Evolutionary conservation across 2,113 vertebrate genomes (phyloP), one percentile per base, ranked within the genome.

Genomic region (Barbus barbus): DNA sequence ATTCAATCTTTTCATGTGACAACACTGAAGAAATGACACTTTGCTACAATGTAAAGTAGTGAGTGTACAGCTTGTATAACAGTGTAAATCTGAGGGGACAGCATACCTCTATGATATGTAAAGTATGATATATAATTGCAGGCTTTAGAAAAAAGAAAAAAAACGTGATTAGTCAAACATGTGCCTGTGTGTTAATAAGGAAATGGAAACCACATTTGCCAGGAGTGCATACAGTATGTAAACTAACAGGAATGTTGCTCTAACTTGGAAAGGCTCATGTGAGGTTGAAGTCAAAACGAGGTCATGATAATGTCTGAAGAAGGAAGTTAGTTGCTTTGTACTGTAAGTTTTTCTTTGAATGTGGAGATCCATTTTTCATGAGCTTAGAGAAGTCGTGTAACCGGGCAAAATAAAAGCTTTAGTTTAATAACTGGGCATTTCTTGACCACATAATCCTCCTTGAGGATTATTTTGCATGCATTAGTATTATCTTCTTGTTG

Each of bases 381-480:
- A 79, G 51, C 48, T 61, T 46, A 28, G 38, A 44, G 28, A 81
- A 67, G 60, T 81, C 36, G 78, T 33, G 61, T 51, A 81, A 60
- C 18, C 33, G 14, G 53, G 26, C 51, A 44, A 46, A 83, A 76
- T 36, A 79, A 76, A 78, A 72, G 61, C 36, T 84, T 71, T 31
- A 58, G 76, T 16, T 73, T 84, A 63, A 58, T 71, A 79, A 79
- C 75, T 58, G 76, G 75, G 56, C 13, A 6, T 84, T 78, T 78
- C 65, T 72, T 46, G 51, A 84, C 48, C 83, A n/a, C 31, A 22
- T 79, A 78, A 84, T 84, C 83, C 61, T 77, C 11, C 41, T 77
- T 71, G 48, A 69, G 83, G 83, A 84, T 84, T 79, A 84, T 60
- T 63, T 58, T 78, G 36, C 60, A n/a, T 31, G 78, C 41, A 33